phyloP scores from a whole-genome alignment of 2,797 vertebrate genomes.

The Rhinatrema bivittatum region DNA sequence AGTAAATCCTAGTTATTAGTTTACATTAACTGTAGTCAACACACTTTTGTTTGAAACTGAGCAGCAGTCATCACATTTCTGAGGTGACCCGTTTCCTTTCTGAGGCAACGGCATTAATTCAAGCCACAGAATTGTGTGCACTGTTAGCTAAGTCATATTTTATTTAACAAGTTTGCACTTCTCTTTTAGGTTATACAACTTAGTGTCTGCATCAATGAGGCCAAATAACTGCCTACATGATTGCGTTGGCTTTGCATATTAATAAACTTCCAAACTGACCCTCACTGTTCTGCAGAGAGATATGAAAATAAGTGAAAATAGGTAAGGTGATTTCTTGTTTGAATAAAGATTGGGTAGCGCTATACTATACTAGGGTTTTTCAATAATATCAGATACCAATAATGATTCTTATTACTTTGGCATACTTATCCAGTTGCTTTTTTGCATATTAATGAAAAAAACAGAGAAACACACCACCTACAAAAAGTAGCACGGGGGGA shows the following conservation, averaged over 20 bases:
- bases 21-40: too few relatives aligned
- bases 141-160: not conserved
- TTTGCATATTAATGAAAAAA: too few relatives aligned
- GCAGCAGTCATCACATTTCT: too few relatives aligned
- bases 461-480: too few relatives aligned
- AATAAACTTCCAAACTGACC: slow-evolving; percentile 68
- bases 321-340: slow-evolving; percentile 37
- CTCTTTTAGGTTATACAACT: slow-evolving; percentile 63
- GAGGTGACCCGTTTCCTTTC: too few relatives aligned
- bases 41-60: too few relatives aligned
- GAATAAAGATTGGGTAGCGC: rapidly evolving
- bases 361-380: too few relatives aligned
- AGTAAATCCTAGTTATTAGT: too few relatives aligned
- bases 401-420: too few relatives aligned
- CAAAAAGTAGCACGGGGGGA: too few relatives aligned
- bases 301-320: slow-evolving; percentile 69
- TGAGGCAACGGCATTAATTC: not conserved
- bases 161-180: not conserved
- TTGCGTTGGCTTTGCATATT: slow-evolving; percentile 81
- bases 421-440: too few relatives aligned
- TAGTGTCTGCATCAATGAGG: slow-evolving; percentile 74
- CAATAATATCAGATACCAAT: too few relatives aligned
- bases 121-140: not conserved
- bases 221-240: slow-evolving; percentile 72
- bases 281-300: slow-evolving; percentile 81